Percentiles rank a stretch among this genome's conserved stretches.
Evolutionary conservation across 2,113 vertebrate species (phyloP).

Genomic region (Myrmecobius fasciatus): DNA sequence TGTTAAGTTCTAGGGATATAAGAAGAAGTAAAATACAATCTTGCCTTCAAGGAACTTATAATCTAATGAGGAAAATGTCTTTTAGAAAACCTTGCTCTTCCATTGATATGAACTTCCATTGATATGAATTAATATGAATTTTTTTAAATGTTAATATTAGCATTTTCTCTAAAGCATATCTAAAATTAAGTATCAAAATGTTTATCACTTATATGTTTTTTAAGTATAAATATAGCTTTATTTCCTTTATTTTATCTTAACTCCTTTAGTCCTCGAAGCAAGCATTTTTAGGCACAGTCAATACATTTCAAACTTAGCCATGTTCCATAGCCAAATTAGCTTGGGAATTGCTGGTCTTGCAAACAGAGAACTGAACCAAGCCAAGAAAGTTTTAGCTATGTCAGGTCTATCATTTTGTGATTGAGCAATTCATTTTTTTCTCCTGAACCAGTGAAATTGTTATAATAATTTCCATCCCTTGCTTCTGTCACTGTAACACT

Average conservation of each 20-base stretch:
- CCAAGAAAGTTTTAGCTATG: neutral
- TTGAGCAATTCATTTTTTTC: neutral
- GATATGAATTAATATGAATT: neutral
- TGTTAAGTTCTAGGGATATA: neutral
- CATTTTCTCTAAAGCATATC: neutral
- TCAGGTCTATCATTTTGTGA: neutral
- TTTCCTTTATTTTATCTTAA: neutral
- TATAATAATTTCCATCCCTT: constrained; percentile 35
- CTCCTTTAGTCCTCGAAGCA: neutral
- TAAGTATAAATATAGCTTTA: neutral
- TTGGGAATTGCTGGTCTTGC: neutral
- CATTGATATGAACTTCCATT: neutral
- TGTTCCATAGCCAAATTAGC: neutral
- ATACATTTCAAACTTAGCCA: neutral
- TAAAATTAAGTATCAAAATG: neutral
- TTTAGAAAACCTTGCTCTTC: neutral
- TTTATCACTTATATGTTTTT: neutral
- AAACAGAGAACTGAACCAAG: neutral
- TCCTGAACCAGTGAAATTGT: constrained; percentile 41
- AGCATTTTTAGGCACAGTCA: neutral
- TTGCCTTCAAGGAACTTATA: neutral
- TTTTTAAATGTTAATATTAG: neutral
- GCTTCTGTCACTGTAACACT: constrained; percentile 11
- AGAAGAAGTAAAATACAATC: neutral
- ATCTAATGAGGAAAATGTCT: neutral